Conservation (phyloP, 2,113 vertebrate species). For the Furnarius figulus region DNA sequence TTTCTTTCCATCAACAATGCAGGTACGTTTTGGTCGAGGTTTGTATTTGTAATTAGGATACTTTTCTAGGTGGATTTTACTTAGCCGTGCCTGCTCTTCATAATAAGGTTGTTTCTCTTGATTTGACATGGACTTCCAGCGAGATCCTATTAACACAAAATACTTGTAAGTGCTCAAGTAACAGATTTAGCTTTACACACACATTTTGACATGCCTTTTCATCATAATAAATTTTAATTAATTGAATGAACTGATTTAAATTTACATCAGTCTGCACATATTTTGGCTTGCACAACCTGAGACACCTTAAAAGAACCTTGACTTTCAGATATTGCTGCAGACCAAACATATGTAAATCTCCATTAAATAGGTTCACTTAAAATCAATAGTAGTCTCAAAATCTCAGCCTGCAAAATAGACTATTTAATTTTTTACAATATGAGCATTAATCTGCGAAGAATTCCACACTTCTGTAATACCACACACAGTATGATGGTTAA, state of each 20-base stretch:
- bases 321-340: neutral
- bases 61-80: constrained; percentile 98
- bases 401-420: neutral
- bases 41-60: constrained; percentile 99
- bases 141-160: constrained; percentile 82
- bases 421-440: neutral
- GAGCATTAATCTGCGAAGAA: neutral
- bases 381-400: constrained; percentile 10
- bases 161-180: neutral
- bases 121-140: constrained; percentile 99
- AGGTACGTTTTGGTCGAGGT: constrained; percentile 97
- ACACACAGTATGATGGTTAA: neutral
- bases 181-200: neutral
- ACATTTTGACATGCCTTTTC: neutral
- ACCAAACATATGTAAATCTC: neutral
- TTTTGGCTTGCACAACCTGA: neutral
- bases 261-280: neutral
- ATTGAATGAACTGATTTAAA: neutral
- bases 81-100: constrained; percentile 97
- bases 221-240: neutral
- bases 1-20: constrained; percentile 99
- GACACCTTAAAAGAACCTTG: neutral
- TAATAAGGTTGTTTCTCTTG: constrained; percentile 99
- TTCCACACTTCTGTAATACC: neutral
- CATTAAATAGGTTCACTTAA: neutral